phyloP scores from a whole-genome alignment of 2,797 vertebrate genomes.

The Ataeniobius toweri region DNA sequence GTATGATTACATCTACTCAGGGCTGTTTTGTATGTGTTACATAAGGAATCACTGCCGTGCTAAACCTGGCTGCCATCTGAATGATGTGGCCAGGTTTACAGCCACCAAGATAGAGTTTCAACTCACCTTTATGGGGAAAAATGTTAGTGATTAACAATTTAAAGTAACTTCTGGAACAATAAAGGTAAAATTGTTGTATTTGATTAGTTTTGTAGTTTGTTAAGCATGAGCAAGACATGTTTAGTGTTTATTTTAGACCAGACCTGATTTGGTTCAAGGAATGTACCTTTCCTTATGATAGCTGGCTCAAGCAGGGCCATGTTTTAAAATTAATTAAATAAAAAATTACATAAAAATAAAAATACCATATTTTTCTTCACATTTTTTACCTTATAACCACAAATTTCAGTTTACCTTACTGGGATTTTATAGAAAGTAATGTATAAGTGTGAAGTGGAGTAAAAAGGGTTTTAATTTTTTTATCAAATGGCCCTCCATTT shows the following conservation, averaged over 20 bases:
- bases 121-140: conserved; percentile 60
- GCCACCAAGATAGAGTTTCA: conserved; percentile 41
- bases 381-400: not conserved
- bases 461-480: too few relatives aligned
- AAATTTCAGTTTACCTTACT: too few relatives aligned
- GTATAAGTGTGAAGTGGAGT: not conserved
- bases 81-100: conserved; percentile 61
- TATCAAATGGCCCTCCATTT: not conserved
- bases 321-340: not conserved
- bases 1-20: conserved; percentile 56
- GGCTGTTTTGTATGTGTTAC: conserved; percentile 50
- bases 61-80: conserved; percentile 35
- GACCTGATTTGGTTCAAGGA: conserved; percentile 21
- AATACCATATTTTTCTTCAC: not conserved
- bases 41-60: conserved; percentile 51
- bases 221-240: conserved; percentile 11
- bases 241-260: conserved; percentile 38
- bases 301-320: not conserved
- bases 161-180: conserved; percentile 55
- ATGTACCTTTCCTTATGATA: conserved; percentile 27
- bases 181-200: conserved; percentile 56
- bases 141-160: conserved; percentile 64
- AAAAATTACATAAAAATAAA: too few relatives aligned
- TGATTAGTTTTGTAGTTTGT: not conserved
- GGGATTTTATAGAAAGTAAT: not conserved